Base-by-base conservation (phyloP, 2,888 invertebrate species). In the Nesidiocoris tenuis region DNA sequence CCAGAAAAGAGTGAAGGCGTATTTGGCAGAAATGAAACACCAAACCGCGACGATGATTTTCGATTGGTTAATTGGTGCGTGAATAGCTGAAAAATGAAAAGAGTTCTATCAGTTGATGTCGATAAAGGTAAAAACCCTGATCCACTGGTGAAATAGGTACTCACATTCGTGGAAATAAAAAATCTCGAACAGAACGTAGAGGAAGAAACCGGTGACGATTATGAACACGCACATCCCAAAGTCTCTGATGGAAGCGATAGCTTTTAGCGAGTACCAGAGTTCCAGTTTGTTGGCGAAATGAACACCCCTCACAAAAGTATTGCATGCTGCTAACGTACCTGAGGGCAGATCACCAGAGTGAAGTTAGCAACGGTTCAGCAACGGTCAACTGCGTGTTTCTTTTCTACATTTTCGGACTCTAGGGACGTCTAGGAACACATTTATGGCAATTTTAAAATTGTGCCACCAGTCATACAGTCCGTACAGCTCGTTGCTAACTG, bases 21-120 rank as follows among this genome's bases (percentile, higher is more conserved):
- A 72, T 54, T 72, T 72, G 12, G 72, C 72, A 3, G 61, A 18
- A 16, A 72, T 72, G 54, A 72, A 72, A 61, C 72, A 72, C 72
- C 72, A 72, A 16, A 72, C 72, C 1, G 72, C 72, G 5, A 72
- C 19, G n/a, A 63, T 39, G 18, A 72, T 72, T 61, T 61, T 72
- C 12, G 72, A 72, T n/a, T 72, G 17, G 1, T 2, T 25, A n/a
- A 61, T 21, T 2, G 57, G 24, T 23, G 24, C 18, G 2, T 25
- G 21, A 21, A 72, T 21, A 1, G 72, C 72, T 72, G 61, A 1
- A 72, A 72, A 70, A 24, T 56, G 56, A 39, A 55, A 55, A 12
- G 65, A 18, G 19, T 17, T 39, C 18, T 3, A 65, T 61, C 16
- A 16, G 2, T 2, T 18, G 61, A 5, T 18, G 59, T 59, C 61